Evolutionary conservation across 2,113 vertebrate species (phyloP), one percentile per base, ranked within the genome.

Genomic region (Panthera uncia): DNA sequence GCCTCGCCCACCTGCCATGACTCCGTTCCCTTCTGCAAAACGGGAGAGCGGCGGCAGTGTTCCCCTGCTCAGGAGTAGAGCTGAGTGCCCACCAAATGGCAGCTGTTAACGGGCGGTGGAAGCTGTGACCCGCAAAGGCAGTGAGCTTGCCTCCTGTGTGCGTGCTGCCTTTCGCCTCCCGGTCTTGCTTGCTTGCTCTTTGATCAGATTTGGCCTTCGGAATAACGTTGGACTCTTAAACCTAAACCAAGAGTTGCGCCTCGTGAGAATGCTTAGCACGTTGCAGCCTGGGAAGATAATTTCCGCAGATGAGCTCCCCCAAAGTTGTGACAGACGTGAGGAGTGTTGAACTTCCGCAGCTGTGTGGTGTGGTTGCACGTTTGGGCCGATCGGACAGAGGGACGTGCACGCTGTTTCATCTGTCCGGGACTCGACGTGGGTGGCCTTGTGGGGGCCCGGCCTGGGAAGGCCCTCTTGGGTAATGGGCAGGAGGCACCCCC

Each of bases 1-100:
- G 50, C 65, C 61, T 65, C 29, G 4, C 21, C 38, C 23, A 2
- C 0, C 1, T 0, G 0, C n/a, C 6, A 0, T 18, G 36, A 57
- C 63, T 91, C 10, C 3, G 9, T 87, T 92, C 78, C 52, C 36
- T 38, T 69, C 36, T 23, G 9, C 45, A 50, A 61, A 31, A 4
- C 33, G 10, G 69, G 33, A 52, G 66, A 23, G 7, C 4, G 4
- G 1, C 1, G 7, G 31, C 3, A 21, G 13, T 15, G 6, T 27
- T 12, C 11, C 16, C 27, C 31, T 3, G 18, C 29, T 13, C 4
- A 41, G 73, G 38, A n/a, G 31, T 1, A n/a, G 73, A 38, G 36
- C 19, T 14, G 4, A 4, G 36, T 13, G 29, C 13, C 33, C 27
- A 11, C 52, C 4, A 8, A 45, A 18, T 3, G 36, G 63, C 21